Evolutionary conservation across 2,113 vertebrate genomes (phyloP).

Genomic region (Caranx melampygus): DNA sequence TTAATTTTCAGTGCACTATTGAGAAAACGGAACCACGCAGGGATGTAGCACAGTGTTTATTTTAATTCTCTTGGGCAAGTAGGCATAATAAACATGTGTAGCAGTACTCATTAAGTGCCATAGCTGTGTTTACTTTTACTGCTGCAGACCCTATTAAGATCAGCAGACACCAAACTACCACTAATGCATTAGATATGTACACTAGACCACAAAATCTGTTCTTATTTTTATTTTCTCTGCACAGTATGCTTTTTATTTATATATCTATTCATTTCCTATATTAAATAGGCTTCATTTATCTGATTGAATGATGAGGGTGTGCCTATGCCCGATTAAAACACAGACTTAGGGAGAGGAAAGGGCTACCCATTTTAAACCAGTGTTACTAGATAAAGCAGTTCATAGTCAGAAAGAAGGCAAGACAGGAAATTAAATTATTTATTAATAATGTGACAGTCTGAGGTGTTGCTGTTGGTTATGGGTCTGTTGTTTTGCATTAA

Average conservation of each 20-base stretch:
- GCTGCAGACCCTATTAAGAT: constrained; percentile 4
- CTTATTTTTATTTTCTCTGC: not conserved
- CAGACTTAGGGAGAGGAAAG: constrained; percentile 10
- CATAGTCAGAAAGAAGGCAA: not conserved
- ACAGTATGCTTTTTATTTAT: not conserved
- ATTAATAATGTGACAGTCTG: not conserved
- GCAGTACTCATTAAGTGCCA: not conserved
- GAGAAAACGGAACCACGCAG: not conserved
- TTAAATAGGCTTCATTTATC: not conserved
- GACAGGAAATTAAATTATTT: not conserved
- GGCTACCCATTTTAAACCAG: not conserved
- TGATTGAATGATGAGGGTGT: constrained; percentile 6
- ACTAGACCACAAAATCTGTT: not conserved
- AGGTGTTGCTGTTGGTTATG: not conserved
- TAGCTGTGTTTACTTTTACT: constrained; percentile 15
- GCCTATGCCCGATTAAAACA: constrained; percentile 13
- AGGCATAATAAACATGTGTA: not conserved
- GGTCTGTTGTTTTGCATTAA: not conserved
- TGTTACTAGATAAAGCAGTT: not conserved
- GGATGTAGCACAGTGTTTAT: not conserved
- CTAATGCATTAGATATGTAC: not conserved
- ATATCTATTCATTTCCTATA: not conserved
- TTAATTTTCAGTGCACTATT: not conserved
- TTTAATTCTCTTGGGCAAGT: not conserved
- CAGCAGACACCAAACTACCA: not conserved